These are phyloP conservation scores for Drosophila punjabiensis DNA, from an alignment of 1,140 invertebrate genomes.

Conservation along the genomic window DNA sequence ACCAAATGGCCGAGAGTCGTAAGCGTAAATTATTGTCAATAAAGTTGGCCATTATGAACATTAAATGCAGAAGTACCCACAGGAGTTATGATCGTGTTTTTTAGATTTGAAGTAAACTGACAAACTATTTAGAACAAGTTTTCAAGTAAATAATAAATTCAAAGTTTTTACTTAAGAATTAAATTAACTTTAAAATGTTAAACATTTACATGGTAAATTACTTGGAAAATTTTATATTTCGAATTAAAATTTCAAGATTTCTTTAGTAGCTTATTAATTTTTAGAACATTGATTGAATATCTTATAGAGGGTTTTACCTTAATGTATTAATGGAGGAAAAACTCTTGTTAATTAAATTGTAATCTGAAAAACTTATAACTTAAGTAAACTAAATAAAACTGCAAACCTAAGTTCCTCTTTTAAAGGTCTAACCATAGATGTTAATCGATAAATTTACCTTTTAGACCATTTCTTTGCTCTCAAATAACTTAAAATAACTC, in stretches of 20 bases:
- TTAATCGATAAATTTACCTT: neutral
- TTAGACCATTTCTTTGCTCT: neutral
- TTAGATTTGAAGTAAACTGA: neutral
- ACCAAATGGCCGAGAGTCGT: conserved; percentile 31
- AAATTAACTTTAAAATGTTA: neutral
- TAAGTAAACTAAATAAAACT: too few relatives aligned
- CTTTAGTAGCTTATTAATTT: too few relatives aligned
- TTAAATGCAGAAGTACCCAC: conserved; percentile 13
- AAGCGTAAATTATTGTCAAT: conserved; percentile 47
- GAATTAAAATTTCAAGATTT: too few relatives aligned
- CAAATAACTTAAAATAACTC: neutral
- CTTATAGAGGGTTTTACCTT: too few relatives aligned
- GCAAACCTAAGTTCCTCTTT: neutral
- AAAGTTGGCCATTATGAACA: conserved; percentile 31
- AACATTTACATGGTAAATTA: too few relatives aligned
- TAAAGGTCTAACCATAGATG: neutral
- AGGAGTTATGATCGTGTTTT: neutral
- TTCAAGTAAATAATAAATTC: neutral
- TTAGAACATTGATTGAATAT: too few relatives aligned
- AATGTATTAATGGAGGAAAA: too few relatives aligned
- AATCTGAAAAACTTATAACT: too few relatives aligned
- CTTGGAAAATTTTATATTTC: too few relatives aligned
- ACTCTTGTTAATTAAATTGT: too few relatives aligned
- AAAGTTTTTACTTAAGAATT: too few relatives aligned
- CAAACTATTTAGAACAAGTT: neutral